Base-by-base conservation (phyloP, 2,113 vertebrate species). In the Perca flavescens region DNA sequence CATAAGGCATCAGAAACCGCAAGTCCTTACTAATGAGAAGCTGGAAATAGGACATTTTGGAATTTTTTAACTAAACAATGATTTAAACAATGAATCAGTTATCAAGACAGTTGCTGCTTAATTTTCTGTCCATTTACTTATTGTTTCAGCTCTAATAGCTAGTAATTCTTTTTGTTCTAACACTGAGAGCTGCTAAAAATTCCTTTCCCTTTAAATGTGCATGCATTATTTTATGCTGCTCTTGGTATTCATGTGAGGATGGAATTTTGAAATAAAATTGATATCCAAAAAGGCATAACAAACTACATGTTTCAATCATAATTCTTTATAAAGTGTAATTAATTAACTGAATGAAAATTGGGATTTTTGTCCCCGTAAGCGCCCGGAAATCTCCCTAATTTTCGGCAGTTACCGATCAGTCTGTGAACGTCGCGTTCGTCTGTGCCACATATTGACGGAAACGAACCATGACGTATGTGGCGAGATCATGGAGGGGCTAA, bases 241-340 rank as follows among this genome's bases (percentile, higher is more conserved):
- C 13, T 57, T 71, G 28, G 9, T 19, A 31, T 62, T 62, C 4
- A 62, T 62, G 14, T 64, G 13, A 69, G 22, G 21, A 62, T 2
- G 21, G 25, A 64, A 25, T 60, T 0, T 63, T 71, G 21, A 62
- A 85, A 86, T 79, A 85, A 82, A 82, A 52, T 22, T n/a, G 16
- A 57, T 3, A 9, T 53, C 8, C 16, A 13, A 40, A 67, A 43
- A n/a, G 14, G 5, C 19, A 21, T 21, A 34, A 22, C 19, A 13
- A 25, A 11, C 14, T 28, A 25, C 22, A 11, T 28, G 52, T 53
- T 28, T 43, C 40, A 47, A 10, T 17, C 52, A 12, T 47, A 4
- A 11, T 57, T 71, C 21, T 22, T 40, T 40, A 10, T 10, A 40
- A 10, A 40, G 40, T 10, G 10, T 43, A 43, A 11, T 43, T 43